These are phyloP conservation scores for Tenthredo livida DNA, from an alignment of 2,888 invertebrate species.

Conservation along the genomic window DNA sequence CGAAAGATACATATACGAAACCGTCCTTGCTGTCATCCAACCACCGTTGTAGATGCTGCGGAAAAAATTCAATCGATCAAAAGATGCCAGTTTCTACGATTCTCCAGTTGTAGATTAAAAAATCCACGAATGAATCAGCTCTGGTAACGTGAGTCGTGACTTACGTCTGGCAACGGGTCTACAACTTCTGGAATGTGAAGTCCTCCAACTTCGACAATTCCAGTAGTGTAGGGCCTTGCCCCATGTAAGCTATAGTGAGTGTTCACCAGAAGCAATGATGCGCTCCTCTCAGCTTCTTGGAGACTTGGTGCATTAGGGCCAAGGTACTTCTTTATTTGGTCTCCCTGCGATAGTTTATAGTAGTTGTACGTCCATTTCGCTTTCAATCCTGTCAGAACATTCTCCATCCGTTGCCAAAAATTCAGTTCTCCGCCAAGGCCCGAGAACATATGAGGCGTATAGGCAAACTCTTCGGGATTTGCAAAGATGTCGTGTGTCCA, in stretches of 20 bases:
- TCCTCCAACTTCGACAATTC: constrained; percentile 81
- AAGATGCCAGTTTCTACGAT: neutral
- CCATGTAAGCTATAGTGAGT: constrained; percentile 78
- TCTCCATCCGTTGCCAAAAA: constrained; percentile 65
- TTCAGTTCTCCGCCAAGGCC: constrained; percentile 42
- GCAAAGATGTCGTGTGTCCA: constrained; percentile 61
- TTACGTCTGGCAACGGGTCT: constrained; percentile 59
- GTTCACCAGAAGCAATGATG: constrained; percentile 79
- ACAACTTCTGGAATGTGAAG: constrained; percentile 76
- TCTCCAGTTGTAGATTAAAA: neutral
- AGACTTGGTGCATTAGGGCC: constrained; percentile 72
- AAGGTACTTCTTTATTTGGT: constrained; percentile 63
- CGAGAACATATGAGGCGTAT: constrained; percentile 57
- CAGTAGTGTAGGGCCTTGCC: constrained; percentile 78
- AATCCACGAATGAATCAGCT: neutral
- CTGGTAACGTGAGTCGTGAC: constrained; percentile 62
- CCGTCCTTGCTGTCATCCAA: constrained; percentile 55
- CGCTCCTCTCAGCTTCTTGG: constrained; percentile 76
- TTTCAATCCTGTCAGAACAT: constrained; percentile 50
- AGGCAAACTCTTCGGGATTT: constrained; percentile 62
- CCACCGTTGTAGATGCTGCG: constrained; percentile 66
- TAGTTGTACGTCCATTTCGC: constrained; percentile 46
- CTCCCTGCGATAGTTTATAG: constrained; percentile 59
- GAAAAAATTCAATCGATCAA: neutral
- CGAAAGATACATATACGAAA: constrained; percentile 63